Evolutionary conservation across 2,797 vertebrate genomes (phyloP).

Genomic region (Cheirogaleus major): DNA sequence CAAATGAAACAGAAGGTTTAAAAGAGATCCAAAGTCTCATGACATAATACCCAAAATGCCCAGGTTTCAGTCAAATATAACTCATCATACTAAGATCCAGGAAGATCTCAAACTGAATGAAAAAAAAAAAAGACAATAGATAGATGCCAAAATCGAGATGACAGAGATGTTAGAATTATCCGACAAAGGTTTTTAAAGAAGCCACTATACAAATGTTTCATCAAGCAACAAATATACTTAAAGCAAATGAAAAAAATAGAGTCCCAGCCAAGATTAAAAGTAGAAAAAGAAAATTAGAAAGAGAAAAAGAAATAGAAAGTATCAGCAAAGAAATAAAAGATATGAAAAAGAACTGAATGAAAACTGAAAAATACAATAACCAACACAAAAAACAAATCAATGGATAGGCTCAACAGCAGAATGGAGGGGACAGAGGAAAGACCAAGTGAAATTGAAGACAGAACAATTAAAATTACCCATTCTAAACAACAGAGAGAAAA

Average conservation of each 20-base stretch:
- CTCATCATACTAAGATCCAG: background rate
- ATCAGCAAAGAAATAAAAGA: background rate
- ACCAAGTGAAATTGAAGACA: background rate
- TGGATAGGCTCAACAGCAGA: background rate
- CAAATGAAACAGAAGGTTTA: background rate
- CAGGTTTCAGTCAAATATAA: background rate
- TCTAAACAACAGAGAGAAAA: slow-evolving; percentile 20
- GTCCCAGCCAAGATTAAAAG: background rate
- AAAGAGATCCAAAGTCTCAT: background rate
- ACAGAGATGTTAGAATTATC: background rate
- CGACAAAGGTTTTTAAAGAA: background rate
- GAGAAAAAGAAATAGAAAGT: background rate
- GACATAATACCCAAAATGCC: background rate
- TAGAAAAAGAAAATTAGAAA: background rate
- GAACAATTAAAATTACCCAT: background rate
- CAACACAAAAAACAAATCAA: background rate
- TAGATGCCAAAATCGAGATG: background rate
- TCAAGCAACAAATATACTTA: background rate
- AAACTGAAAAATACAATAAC: background rate
- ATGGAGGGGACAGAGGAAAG: background rate
- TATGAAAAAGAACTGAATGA: background rate
- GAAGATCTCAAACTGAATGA: background rate
- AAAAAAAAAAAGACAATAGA: background rate
- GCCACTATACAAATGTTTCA: background rate
- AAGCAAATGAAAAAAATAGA: background rate